phyloP scores from a whole-genome alignment of 2,113 vertebrate genomes.

The Pituophis catenifer region DNA sequence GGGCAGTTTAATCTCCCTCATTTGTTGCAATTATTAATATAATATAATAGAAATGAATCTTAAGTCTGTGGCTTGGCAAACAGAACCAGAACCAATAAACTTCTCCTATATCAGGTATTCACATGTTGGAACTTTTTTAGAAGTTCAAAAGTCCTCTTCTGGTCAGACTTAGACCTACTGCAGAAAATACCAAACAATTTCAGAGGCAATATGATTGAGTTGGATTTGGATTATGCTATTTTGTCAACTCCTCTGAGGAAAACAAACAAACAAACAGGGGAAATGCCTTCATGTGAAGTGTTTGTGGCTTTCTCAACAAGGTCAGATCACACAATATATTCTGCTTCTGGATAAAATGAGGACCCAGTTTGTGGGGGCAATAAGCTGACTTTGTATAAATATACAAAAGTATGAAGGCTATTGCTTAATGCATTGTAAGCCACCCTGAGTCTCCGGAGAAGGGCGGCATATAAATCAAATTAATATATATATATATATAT shows the following conservation, averaged over 20 bases:
- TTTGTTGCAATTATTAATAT: not conserved
- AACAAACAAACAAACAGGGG: not conserved
- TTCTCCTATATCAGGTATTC: not conserved
- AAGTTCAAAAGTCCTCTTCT: not conserved
- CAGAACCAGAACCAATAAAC: not conserved
- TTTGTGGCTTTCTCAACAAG: conserved; percentile 18
- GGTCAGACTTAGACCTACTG: not conserved
- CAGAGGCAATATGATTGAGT: not conserved
- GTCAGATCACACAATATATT: conserved; percentile 19
- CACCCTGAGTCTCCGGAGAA: too few relatives aligned
- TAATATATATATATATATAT: too few relatives aligned
- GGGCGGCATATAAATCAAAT: too few relatives aligned
- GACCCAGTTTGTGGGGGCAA: too few relatives aligned
- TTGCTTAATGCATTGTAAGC: too few relatives aligned
- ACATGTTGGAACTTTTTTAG: not conserved
- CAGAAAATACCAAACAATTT: not conserved
- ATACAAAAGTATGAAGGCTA: too few relatives aligned
- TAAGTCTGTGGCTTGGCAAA: not conserved
- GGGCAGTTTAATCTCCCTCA: not conserved
- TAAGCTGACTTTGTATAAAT: too few relatives aligned
- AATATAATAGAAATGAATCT: not conserved
- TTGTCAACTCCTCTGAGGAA: not conserved
- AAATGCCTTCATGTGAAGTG: not conserved
- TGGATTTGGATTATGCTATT: not conserved
- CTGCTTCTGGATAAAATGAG: conserved; percentile 51